phyloP scores from a whole-genome alignment of 2,888 invertebrate species.

The Troglohyphantes excavatus region DNA sequence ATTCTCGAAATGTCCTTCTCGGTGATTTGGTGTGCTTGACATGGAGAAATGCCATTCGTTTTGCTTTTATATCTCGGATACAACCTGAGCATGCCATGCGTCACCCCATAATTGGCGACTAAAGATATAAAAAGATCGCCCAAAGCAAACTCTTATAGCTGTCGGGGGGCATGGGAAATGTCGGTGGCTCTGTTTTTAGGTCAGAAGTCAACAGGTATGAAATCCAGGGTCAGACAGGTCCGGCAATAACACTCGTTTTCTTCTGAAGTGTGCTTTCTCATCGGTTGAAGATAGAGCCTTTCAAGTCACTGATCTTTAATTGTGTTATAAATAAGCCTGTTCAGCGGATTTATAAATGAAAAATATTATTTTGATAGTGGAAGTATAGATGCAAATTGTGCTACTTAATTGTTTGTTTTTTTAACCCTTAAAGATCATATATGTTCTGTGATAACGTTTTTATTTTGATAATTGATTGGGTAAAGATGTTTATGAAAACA shows the following conservation, averaged over 20 bases:
- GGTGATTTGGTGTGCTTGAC: constrained; percentile 58
- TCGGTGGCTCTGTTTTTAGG: constrained; percentile 48
- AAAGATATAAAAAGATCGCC: constrained; percentile 62
- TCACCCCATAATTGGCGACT: constrained; percentile 73
- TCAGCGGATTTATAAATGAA: no score
- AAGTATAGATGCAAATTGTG: no score
- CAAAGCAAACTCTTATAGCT: constrained; percentile 17
- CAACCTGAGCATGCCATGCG: constrained; percentile 68
- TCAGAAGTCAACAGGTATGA: constrained; percentile 67
- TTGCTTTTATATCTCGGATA: constrained; percentile 61
- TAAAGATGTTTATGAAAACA: no score
- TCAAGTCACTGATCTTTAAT: no score
- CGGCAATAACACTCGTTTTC: constrained; percentile 21
- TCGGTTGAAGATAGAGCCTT: not conserved
- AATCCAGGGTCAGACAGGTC: constrained; percentile 54
- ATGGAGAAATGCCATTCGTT: constrained; percentile 70
- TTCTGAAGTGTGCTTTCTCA: constrained; percentile 8
- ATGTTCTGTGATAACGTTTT: no score
- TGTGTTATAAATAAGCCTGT: no score
- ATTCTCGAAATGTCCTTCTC: constrained; percentile 11
- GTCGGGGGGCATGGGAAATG: constrained; percentile 39
- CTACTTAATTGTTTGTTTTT: no score
- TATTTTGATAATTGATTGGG: no score
- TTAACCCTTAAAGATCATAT: no score
- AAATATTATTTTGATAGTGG: no score